Percentiles rank a stretch among this genome's conserved stretches.
These are phyloP conservation scores for Horisme vitalbata DNA, from an alignment of 2,888 invertebrate species.

Conservation along the genomic window DNA sequence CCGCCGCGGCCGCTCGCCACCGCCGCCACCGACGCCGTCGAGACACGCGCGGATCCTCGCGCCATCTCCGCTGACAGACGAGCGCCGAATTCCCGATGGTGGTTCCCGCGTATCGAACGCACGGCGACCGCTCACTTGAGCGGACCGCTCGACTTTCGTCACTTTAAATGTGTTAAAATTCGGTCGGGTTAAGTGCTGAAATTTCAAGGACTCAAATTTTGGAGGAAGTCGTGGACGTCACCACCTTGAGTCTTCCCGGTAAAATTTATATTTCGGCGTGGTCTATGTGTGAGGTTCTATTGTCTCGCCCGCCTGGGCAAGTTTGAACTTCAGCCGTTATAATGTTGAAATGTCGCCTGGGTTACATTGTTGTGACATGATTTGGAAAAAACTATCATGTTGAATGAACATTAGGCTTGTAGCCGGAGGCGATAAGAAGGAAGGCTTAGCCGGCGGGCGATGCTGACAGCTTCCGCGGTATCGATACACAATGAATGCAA, in stretches of 20 bases:
- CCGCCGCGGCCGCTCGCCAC: constrained; percentile 73
- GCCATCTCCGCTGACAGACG: constrained; percentile 43
- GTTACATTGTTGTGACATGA: constrained; percentile 49
- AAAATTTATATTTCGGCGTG: constrained; percentile 43
- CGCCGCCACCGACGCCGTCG: constrained; percentile 52
- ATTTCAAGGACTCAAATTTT: constrained; percentile 37
- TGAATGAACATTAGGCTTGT: constrained; percentile 35
- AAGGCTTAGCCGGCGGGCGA: background rate
- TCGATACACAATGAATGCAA: constrained; percentile 17
- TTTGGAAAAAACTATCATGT: constrained; percentile 38
- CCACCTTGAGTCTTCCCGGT: constrained; percentile 35
- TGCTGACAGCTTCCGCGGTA: background rate
- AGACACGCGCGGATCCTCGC: constrained; percentile 55
- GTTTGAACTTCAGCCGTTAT: constrained; percentile 38
- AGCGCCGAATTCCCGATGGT: constrained; percentile 45
- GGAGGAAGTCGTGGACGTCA: constrained; percentile 33
- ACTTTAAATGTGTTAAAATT: constrained; percentile 38
- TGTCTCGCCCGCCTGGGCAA: constrained; percentile 40
- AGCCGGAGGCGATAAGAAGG: constrained; percentile 20
- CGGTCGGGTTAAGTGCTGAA: constrained; percentile 39
- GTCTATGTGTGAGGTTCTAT: constrained; percentile 40
- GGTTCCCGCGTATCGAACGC: constrained; percentile 60
- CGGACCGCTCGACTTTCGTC: constrained; percentile 37
- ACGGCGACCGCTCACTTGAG: constrained; percentile 41
- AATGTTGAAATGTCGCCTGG: constrained; percentile 34